A percentile compares a stretch with the other conserved stretches of the same genome.
Evolutionary conservation across 2,797 vertebrate species (phyloP).

Genomic region (Clarias laeviceps): DNA sequence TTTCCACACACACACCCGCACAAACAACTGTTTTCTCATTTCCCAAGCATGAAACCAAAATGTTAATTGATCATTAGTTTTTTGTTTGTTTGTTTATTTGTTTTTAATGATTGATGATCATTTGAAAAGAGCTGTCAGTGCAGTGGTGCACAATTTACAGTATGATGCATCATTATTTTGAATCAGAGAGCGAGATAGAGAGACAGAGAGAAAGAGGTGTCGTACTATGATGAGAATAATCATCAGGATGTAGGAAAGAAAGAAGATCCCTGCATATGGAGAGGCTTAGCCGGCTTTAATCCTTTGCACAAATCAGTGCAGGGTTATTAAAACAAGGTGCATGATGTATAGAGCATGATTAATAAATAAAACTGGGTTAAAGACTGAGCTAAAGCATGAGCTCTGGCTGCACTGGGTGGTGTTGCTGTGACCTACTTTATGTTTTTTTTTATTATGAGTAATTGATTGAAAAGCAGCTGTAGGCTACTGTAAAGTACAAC

Average conservation of each 20-base stretch:
- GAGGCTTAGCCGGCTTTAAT: slow-evolving; percentile 21
- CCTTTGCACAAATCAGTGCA: slow-evolving; percentile 23
- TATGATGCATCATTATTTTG: neutral
- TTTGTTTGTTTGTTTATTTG: neutral
- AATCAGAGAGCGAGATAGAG: slow-evolving; percentile 4
- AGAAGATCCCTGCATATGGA: slow-evolving; percentile 8
- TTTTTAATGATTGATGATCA: neutral
- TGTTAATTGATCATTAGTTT: neutral
- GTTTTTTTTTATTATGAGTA: slow-evolving; percentile 25
- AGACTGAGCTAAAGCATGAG: slow-evolving; percentile 4
- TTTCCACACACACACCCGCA: too few species aligned
- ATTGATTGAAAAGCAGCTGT: slow-evolving; percentile 42
- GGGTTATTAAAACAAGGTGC: neutral
- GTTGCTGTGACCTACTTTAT: slow-evolving; percentile 41
- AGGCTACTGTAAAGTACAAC: slow-evolving; percentile 35
- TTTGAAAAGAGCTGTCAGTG: neutral
- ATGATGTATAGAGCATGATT: neutral
- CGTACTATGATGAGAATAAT: slow-evolving; percentile 9
- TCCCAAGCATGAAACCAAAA: neutral
- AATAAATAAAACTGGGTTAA: slow-evolving; percentile 21
- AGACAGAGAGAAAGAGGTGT: neutral
- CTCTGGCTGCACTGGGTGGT: slow-evolving; percentile 10
- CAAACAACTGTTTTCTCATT: neutral
- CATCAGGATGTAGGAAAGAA: neutral
- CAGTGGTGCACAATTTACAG: neutral